Percentiles rank a stretch among this genome's conserved stretches.
Conservation (phyloP, 1,140 invertebrate genomes). For the Diploscapter pachys region DNA sequence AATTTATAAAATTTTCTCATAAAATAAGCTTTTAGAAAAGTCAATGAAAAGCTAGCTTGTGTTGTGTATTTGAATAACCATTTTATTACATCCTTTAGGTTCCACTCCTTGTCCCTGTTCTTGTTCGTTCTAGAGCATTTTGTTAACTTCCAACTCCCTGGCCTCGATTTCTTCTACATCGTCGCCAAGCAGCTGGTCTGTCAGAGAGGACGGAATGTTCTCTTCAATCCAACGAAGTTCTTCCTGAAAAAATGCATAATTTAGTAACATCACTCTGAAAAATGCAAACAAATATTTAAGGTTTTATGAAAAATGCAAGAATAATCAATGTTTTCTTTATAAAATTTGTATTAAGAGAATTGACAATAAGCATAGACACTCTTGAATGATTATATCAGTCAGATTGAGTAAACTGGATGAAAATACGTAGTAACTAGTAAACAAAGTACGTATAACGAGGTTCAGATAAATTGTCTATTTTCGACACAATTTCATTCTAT, state of each 20-base stretch:
- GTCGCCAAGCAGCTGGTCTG: conserved; percentile 62
- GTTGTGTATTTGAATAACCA: no score
- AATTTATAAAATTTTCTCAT: no score
- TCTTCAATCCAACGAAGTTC: conserved; percentile 65
- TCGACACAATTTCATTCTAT: no score
- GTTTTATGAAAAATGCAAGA: not conserved
- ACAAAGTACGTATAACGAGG: no score
- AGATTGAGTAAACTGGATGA: no score
- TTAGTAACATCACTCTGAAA: conserved; percentile 31
- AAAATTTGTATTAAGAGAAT: conserved; percentile 3
- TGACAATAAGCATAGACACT: conserved; percentile 17
- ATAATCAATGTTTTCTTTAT: no score
- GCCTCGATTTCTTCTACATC: conserved; percentile 64
- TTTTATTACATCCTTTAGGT: no score
- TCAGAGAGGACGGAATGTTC: conserved; percentile 63
- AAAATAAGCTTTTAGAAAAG: no score
- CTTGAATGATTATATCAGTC: not conserved
- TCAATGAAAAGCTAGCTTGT: no score
- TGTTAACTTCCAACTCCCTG: conserved; percentile 63
- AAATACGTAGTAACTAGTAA: no score
- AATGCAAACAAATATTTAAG: not conserved
- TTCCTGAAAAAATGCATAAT: conserved; percentile 55
- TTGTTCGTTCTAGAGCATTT: conserved; percentile 60
- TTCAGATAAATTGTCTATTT: no score
- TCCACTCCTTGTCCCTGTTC: no score